A percentile compares a stretch with the other conserved stretches of the same genome.
phyloP scores from a whole-genome alignment of 1,140 invertebrate species.

The Harpegnathos saltator region DNA sequence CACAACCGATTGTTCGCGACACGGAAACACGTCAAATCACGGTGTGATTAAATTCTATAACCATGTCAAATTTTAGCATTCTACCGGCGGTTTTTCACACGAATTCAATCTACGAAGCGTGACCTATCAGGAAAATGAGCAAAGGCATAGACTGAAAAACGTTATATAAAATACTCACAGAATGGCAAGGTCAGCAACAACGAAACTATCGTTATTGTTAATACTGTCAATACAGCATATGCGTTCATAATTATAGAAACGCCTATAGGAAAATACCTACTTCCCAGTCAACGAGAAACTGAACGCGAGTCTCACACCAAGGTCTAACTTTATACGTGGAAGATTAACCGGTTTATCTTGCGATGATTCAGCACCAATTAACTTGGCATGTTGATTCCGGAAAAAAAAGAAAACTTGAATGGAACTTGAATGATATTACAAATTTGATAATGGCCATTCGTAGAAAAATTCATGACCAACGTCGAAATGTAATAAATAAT shows the following conservation, averaged over 20 bases:
- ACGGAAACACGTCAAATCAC: background rate
- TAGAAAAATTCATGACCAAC: too few species aligned
- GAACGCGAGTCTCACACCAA: background rate
- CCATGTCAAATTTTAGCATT: slow-evolving; percentile 8
- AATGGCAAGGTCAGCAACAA: slow-evolving; percentile 52
- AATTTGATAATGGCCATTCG: too few species aligned
- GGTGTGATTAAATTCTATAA: slow-evolving; percentile 24
- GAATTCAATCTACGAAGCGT: background rate
- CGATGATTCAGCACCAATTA: slow-evolving; percentile 27
- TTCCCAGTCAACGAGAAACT: slow-evolving; percentile 47
- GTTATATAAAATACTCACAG: slow-evolving; percentile 68
- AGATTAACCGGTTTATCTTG: background rate
- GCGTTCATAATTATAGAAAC: slow-evolving; percentile 34
- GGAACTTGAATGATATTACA: too few species aligned
- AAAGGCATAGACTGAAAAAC: slow-evolving; percentile 15
- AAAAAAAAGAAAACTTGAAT: too few species aligned
- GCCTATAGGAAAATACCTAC: slow-evolving; percentile 11
- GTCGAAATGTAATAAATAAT: too few species aligned
- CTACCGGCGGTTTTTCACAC: background rate
- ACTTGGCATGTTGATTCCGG: too few species aligned
- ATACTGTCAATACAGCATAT: slow-evolving; percentile 28
- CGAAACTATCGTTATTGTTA: slow-evolving; percentile 2
- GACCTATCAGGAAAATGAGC: slow-evolving; percentile 1
- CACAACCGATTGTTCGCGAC: background rate
- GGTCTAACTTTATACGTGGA: background rate